These are phyloP conservation scores for Stichodactyla mertensii DNA, from an alignment of 64 coral and sea anemone species.

Conservation along the genomic window DNA sequence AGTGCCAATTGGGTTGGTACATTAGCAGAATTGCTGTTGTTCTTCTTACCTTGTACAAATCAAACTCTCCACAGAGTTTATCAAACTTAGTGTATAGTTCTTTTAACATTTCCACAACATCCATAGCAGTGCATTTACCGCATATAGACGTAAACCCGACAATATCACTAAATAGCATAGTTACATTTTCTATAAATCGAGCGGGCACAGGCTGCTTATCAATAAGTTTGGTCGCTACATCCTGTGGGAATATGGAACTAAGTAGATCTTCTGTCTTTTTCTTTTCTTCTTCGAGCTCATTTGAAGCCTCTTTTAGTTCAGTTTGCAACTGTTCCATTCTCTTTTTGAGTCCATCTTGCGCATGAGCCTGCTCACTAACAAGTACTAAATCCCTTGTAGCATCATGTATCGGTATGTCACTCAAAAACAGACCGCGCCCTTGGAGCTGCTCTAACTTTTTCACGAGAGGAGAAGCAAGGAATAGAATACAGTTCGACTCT, in stretches of 20 bases:
- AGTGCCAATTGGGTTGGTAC: no score
- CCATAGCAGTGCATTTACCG: constrained; percentile 71
- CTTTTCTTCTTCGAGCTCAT: constrained; percentile 66
- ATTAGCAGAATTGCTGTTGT: neutral
- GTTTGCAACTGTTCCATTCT: constrained; percentile 68
- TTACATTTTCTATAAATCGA: constrained; percentile 68
- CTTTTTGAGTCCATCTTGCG: constrained; percentile 76
- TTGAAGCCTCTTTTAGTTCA: constrained; percentile 52
- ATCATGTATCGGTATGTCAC: constrained; percentile 89
- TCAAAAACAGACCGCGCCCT: constrained; percentile 65
- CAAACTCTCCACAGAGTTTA: constrained; percentile 63
- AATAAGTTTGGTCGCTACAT: constrained; percentile 66
- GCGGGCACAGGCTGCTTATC: constrained; percentile 67
- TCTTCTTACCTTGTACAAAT: constrained; percentile 74
- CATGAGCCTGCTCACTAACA: constrained; percentile 70
- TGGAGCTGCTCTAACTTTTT: constrained; percentile 68
- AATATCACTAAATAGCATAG: constrained; percentile 86
- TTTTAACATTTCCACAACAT: constrained; percentile 80
- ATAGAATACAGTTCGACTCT: constrained; percentile 60
- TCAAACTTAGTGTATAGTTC: constrained; percentile 83
- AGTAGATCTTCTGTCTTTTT: constrained; percentile 74
- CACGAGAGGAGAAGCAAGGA: constrained; percentile 69
- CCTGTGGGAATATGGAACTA: constrained; percentile 73
- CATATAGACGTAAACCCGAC: constrained; percentile 86
- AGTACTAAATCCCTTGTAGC: constrained; percentile 80